Evolutionary conservation across 2,797 vertebrate genomes (phyloP).

Genomic region (Tamandua tetradactyla): DNA sequence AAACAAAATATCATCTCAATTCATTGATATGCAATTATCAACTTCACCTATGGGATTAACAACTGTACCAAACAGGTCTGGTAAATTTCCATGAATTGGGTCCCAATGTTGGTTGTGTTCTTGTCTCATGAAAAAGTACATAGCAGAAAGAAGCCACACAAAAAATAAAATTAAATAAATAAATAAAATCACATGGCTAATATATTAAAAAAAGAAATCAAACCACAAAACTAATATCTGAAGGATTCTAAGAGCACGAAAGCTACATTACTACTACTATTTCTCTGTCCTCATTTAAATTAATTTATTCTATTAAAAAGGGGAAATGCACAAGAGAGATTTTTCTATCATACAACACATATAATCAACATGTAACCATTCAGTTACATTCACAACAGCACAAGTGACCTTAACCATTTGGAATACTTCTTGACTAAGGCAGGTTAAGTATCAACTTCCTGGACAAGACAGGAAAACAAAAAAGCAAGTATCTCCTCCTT

Average conservation of each 20-base stretch:
- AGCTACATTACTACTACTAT: neutral
- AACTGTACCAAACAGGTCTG: slow-evolving; percentile 4
- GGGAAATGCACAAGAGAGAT: neutral
- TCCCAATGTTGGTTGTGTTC: neutral
- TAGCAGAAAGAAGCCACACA: neutral
- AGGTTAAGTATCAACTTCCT: slow-evolving; percentile 52
- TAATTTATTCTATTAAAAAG: neutral
- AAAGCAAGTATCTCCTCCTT: neutral
- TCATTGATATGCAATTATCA: neutral
- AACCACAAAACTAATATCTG: neutral
- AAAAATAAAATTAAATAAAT: no score
- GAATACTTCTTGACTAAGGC: slow-evolving; percentile 1
- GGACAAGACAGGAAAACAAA: neutral
- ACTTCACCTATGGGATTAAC: neutral
- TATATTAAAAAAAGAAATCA: neutral
- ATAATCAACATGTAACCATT: slow-evolving; percentile 22
- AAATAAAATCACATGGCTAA: no score
- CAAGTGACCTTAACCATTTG: slow-evolving; percentile 26
- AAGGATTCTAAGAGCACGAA: neutral
- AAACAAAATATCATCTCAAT: neutral
- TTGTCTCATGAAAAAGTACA: neutral
- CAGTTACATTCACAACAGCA: slow-evolving; percentile 34
- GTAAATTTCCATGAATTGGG: slow-evolving; percentile 23
- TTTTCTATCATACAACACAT: neutral
- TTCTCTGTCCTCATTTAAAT: neutral